Conservation (phyloP, 2,113 vertebrate genomes). For the Procapra przewalskii region DNA sequence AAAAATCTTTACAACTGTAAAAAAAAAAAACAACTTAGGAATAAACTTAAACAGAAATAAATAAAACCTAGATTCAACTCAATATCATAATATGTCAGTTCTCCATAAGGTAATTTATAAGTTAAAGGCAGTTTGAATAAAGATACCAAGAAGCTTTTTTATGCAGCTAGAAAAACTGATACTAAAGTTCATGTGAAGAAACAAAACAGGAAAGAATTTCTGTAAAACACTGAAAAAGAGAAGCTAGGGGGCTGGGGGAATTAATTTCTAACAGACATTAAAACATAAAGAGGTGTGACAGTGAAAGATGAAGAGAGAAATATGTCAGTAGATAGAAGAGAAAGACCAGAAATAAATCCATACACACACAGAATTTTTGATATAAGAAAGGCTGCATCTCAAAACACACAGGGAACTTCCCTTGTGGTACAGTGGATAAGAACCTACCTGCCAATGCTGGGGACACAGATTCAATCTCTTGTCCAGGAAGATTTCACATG, state of each 20-base stretch:
- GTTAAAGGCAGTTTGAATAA: neutral
- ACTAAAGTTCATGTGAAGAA: neutral
- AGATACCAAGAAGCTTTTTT: neutral
- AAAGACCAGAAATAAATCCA: neutral
- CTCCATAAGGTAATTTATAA: neutral
- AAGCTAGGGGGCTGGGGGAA: neutral
- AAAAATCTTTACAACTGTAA: neutral
- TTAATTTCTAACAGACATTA: neutral
- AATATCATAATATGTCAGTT: neutral
- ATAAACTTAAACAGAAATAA: neutral
- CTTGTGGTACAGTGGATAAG: neutral
- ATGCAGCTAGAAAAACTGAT: neutral
- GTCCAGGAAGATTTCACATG: neutral
- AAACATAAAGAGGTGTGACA: neutral
- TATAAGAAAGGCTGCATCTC: neutral
- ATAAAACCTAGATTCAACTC: neutral
- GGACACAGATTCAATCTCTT: neutral
- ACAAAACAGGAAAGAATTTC: neutral
- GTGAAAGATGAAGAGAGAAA: neutral
- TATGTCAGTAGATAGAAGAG: neutral
- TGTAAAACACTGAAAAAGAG: neutral
- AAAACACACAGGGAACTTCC: neutral
- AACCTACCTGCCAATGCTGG: neutral
- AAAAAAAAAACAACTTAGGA: neutral
- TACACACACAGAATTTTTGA: neutral